Conservation (phyloP, 2,113 vertebrate species). For the Diadophis punctatus region DNA sequence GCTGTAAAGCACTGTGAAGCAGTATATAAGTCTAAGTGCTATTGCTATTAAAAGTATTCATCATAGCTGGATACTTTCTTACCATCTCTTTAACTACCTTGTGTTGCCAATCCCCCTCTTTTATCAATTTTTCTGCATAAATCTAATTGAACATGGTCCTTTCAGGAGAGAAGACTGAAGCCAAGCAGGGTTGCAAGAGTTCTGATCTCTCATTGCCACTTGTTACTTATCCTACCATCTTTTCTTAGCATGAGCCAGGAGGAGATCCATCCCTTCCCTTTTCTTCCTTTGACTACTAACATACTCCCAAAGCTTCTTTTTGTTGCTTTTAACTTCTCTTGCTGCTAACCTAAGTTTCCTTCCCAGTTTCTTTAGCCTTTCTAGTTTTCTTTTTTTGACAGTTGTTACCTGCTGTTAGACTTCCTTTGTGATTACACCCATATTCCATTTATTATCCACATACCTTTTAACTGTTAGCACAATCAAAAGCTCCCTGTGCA, state of each 20-base stretch:
- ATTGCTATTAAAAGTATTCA: neutral
- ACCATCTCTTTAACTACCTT: neutral
- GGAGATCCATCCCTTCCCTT: neutral
- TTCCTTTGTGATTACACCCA: neutral
- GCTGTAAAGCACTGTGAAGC: too few relatives aligned
- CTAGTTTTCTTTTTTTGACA: neutral
- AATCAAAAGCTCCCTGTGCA: neutral
- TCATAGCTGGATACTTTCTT: neutral
- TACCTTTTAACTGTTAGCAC: neutral
- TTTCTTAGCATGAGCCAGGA: neutral
- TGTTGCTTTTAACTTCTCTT: neutral
- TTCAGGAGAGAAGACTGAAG: neutral
- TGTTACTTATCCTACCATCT: neutral
- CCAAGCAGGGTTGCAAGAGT: neutral
- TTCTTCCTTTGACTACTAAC: neutral
- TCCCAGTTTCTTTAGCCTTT: neutral
- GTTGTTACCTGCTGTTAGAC: neutral
- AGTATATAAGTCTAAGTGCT: too few relatives aligned
- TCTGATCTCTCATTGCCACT: neutral
- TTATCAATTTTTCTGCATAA: neutral
- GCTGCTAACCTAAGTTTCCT: neutral
- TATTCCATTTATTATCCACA: neutral
- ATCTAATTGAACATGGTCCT: neutral
- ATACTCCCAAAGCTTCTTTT: neutral
- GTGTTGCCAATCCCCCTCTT: neutral